phyloP scores from a whole-genome alignment of 2,113 vertebrate genomes.

The Ptilorrhoa leucosticta region DNA sequence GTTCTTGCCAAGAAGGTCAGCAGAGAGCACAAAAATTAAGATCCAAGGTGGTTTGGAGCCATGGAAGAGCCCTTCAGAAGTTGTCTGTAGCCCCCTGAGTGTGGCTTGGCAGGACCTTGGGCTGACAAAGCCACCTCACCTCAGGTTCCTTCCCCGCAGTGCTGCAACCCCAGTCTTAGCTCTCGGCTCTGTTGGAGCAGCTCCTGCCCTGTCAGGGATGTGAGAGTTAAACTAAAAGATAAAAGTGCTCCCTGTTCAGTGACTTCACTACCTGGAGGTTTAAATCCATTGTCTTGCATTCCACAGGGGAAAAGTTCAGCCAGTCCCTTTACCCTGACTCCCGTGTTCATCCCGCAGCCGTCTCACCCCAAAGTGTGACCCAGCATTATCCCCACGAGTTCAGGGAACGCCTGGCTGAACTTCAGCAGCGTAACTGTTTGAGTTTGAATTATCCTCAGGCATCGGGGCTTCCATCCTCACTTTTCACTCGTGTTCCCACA shows the following conservation, averaged over 20 bases:
- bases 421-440: accelerated
- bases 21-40: neutral
- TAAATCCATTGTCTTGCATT: neutral
- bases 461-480: accelerated
- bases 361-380: neutral
- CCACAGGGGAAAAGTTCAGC: neutral
- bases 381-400: accelerated
- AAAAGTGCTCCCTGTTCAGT: neutral
- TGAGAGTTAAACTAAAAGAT: neutral
- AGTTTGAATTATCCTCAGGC: neutral
- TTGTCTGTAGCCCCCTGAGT: neutral
- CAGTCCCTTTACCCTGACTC: neutral
- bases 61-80: neutral
- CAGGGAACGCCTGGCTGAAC: neutral
- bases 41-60: neutral
- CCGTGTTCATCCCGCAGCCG: neutral
- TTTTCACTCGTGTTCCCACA: slow-evolving; percentile 15
- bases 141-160: neutral
- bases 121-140: neutral
- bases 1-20: neutral
- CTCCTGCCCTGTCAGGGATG: neutral
- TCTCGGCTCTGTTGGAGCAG: neutral
- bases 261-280: neutral
- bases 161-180: neutral
- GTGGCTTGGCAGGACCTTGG: neutral